Percentiles rank a stretch among this genome's conserved stretches.
These are phyloP conservation scores for Phrynosoma blainvillii DNA, from an alignment of 2,113 vertebrate genomes.

Conservation along the genomic window DNA sequence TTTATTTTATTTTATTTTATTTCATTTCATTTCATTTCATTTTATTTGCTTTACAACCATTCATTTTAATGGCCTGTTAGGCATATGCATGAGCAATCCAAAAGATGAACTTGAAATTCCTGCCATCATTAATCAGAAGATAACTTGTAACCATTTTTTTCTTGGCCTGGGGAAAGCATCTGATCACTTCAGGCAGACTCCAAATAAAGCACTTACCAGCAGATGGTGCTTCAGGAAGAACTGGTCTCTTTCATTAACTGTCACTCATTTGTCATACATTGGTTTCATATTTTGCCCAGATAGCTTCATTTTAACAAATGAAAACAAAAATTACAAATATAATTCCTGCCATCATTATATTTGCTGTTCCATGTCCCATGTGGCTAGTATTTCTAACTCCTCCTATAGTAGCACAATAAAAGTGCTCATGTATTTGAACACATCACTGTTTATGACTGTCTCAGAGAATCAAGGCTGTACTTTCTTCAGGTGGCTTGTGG, in stretches of 20 bases:
- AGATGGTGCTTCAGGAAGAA: background rate
- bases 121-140: background rate
- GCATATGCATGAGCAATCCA: background rate
- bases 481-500: background rate
- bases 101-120: background rate
- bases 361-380: background rate
- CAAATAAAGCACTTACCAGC: background rate
- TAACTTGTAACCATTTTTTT: background rate
- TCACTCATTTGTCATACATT: conserved; percentile 2
- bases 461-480: background rate
- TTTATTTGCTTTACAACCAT: background rate
- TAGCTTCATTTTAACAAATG: background rate
- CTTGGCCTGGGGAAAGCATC: background rate
- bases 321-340: background rate
- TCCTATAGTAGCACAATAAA: background rate
- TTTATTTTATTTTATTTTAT: too few species aligned
- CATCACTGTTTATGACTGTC: background rate
- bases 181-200: background rate
- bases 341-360: background rate
- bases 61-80: background rate
- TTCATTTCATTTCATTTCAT: too few species aligned
- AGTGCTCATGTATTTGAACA: background rate
- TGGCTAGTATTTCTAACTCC: background rate
- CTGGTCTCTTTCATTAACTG: background rate
- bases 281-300: background rate